Base-by-base conservation (phyloP, 23 tunicate genomes). In the Trididemnum nubilum region DNA sequence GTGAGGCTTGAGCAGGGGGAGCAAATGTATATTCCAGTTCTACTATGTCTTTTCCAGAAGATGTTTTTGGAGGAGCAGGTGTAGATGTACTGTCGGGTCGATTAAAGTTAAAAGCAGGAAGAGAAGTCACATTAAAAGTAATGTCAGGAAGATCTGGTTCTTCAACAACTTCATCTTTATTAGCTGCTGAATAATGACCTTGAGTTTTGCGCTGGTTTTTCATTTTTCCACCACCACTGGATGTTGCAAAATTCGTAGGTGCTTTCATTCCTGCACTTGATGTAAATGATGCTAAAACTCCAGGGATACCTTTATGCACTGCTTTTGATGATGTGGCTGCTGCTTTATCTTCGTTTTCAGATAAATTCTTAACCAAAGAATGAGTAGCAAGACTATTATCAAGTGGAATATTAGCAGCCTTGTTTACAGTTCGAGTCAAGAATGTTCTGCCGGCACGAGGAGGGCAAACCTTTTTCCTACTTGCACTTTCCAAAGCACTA, bases 191-290 rank as follows among this genome's bases (percentile, higher is more conserved):
- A 77, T 77, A 77, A 54, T 77, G 81, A 2, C 38, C 66, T 2
- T 9, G 9, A 52, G 21, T 33, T 77, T 57, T 52, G 34, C 81
- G 66, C 19, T 22, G 81, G 30, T 51, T 33, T 51, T 31, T 26
- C 66, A 77, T 77, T 77, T 77, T 77, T 12, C 81, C 81, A 34
- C 66, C 81, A 77, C 36, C 38, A 7, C n/a, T 19, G 3, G 39
- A 9, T 4, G 36, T 2, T 5, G 7, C 7, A 39, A 4, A 12
- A 29, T 70, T 29, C 22, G 21, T 18, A 4, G 19, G 24, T 12
- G 32, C 7, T 18, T 77, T 77, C 36, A 77, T 29, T 52, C 81
- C 81, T 27, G 39, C 35, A 54, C 66, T 52, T 27, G 81, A 77
- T 4, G 67, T 31, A 3, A 29, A 27, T 15, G 81, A 52, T 12